Conservation (phyloP, 2,113 vertebrate species). For the Nesoenas mayeri region DNA sequence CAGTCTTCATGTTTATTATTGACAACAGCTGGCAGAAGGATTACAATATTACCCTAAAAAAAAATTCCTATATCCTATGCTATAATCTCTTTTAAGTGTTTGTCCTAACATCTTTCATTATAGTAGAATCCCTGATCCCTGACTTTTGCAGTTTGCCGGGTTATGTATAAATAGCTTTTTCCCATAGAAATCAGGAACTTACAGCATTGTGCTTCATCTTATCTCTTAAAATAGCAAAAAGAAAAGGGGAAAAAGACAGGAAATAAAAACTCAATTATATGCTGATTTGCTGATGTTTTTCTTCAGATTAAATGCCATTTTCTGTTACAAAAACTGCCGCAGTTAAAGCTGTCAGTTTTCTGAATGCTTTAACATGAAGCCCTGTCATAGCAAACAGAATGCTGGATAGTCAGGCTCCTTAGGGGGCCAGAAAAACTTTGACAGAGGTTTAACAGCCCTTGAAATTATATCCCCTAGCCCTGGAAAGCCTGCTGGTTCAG, state of each 20-base stretch:
- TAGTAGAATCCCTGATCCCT: neutral
- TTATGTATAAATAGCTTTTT: conserved; percentile 4
- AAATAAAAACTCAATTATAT: conserved; percentile 76
- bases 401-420: conserved; percentile 76
- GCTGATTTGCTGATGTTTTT: conserved; percentile 80
- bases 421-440: conserved; percentile 83
- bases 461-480: conserved; percentile 84
- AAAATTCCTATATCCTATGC: neutral
- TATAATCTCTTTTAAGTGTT: neutral
- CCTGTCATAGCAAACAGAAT: conserved; percentile 79
- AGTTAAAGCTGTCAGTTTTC: conserved; percentile 75
- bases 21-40: neutral
- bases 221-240: conserved; percentile 36
- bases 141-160: neutral
- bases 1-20: neutral
- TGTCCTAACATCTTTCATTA: neutral
- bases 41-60: neutral
- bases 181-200: conserved; percentile 20
- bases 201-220: conserved; percentile 30
- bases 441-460: conserved; percentile 86
- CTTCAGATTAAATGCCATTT: conserved; percentile 82
- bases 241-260: neutral
- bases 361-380: conserved; percentile 77
- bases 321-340: conserved; percentile 73
- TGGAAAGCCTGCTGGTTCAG: conserved; percentile 82